Evolutionary conservation across 2,888 invertebrate species (phyloP).

Genomic region (Hirtodrosophila confusa): DNA sequence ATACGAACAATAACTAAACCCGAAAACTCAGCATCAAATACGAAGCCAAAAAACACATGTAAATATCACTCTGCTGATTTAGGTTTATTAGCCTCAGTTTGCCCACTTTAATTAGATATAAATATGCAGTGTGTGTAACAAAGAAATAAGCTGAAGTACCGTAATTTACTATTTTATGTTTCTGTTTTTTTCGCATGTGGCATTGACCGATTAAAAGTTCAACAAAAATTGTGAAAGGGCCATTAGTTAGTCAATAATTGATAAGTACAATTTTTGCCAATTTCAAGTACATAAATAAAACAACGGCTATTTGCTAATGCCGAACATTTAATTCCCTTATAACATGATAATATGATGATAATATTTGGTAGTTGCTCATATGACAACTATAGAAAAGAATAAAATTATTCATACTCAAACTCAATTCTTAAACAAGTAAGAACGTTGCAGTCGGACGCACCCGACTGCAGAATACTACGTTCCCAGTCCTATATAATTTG

Average conservation of each 20-base stretch:
- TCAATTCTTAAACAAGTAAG: no score
- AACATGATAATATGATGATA: no score
- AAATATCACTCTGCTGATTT: background rate
- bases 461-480: no score
- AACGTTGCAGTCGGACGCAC: no score
- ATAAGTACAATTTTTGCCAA: conserved; percentile 7
- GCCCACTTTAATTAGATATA: conserved; percentile 40
- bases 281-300: background rate
- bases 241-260: conserved; percentile 12
- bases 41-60: conserved; percentile 14
- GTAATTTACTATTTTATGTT: conserved; percentile 16
- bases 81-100: conserved; percentile 55
- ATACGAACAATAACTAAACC: background rate
- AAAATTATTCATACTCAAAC: no score
- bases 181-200: conserved; percentile 27
- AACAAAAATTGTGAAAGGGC: conserved; percentile 22
- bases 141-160: conserved; percentile 13
- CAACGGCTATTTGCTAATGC: no score
- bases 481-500: no score
- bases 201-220: conserved; percentile 65
- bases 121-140: conserved; percentile 49
- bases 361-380: no score
- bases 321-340: no score
- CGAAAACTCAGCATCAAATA: conserved; percentile 11
- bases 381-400: no score